A percentile compares a stretch with the other conserved stretches of the same genome.
Conservation (phyloP, 1,140 invertebrate genomes). For the Zeugodacus cucurbitae region DNA sequence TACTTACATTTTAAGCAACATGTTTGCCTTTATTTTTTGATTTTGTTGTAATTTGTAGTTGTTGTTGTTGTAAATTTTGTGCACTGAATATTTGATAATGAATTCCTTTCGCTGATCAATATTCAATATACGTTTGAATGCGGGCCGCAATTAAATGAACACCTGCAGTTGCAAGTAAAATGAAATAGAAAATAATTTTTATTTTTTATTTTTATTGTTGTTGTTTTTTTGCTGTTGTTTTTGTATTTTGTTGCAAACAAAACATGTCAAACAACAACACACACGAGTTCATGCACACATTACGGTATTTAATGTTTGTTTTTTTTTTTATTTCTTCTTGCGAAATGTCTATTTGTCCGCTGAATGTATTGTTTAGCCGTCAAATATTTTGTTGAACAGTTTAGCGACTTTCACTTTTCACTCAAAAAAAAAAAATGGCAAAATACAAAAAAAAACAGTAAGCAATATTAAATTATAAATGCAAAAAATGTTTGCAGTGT, state of each 20-base stretch:
- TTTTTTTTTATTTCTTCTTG: background rate
- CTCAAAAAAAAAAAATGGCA: background rate
- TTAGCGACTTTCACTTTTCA: constrained; percentile 35
- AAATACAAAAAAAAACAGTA: background rate
- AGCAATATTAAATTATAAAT: background rate
- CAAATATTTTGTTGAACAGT: constrained; percentile 12
- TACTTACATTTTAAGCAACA: constrained; percentile 30
- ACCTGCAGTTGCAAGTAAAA: constrained; percentile 29
- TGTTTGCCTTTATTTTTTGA: background rate
- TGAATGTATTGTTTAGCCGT: constrained; percentile 11
- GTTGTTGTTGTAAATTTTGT: background rate
- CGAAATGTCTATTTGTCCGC: background rate
- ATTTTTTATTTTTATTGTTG: background rate
- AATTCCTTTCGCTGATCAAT: constrained; percentile 28
- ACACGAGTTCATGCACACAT: constrained; percentile 13
- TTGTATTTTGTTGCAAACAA: background rate
- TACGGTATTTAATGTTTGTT: background rate
- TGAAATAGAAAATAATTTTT: background rate
- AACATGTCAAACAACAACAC: background rate
- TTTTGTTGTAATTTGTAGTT: background rate
- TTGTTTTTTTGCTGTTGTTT: background rate
- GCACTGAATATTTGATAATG: constrained; percentile 33
- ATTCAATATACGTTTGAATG: constrained; percentile 26
- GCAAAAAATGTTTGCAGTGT: background rate
- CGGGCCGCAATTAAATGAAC: constrained; percentile 13